These are phyloP conservation scores for Chalcis sispes DNA, from an alignment of 2,888 invertebrate species.

Conservation along the genomic window DNA sequence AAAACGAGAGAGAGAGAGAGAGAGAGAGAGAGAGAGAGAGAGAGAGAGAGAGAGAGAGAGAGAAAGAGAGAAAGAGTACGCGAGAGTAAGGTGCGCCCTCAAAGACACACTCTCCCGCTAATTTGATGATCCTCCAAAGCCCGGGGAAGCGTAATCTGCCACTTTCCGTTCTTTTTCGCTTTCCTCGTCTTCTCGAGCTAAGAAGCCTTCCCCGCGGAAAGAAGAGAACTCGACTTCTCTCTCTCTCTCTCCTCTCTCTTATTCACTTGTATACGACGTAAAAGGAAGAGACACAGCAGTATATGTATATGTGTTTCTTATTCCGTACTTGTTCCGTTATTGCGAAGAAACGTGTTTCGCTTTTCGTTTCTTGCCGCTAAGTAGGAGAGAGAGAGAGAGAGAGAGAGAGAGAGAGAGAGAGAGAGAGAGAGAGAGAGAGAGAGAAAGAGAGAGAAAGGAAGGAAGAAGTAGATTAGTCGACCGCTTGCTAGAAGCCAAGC, in stretches of 20 bases:
- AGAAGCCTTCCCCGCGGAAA: conserved; percentile 51
- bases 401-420: too few relatives aligned
- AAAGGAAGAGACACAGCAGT: too few relatives aligned
- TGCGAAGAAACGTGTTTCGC: not conserved
- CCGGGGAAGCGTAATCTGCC: conserved; percentile 72
- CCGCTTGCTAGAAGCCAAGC: not conserved
- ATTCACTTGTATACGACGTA: too few relatives aligned
- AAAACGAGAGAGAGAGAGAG: conserved; percentile 59
- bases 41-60: too few relatives aligned
- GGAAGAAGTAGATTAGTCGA: not conserved
- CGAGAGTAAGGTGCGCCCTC: conserved; percentile 63
- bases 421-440: too few relatives aligned
- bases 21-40: too few relatives aligned
- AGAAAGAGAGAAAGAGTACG: too few relatives aligned
- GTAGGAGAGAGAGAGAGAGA: too few relatives aligned
- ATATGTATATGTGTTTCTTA: too few relatives aligned
- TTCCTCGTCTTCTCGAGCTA: conserved; percentile 49
- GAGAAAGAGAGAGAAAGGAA: conserved; percentile 32
- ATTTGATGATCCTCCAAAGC: conserved; percentile 76
- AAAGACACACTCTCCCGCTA: conserved; percentile 75
- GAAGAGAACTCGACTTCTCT: conserved; percentile 52
- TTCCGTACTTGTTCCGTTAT: too few relatives aligned
- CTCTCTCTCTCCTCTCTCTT: too few relatives aligned
- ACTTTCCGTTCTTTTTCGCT: conserved; percentile 68
- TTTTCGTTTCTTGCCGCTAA: conserved; percentile 2